Percentiles rank a stretch among this genome's conserved stretches.
Evolutionary conservation across 2,113 vertebrate genomes (phyloP).

Genomic region (Salvator merianae): DNA sequence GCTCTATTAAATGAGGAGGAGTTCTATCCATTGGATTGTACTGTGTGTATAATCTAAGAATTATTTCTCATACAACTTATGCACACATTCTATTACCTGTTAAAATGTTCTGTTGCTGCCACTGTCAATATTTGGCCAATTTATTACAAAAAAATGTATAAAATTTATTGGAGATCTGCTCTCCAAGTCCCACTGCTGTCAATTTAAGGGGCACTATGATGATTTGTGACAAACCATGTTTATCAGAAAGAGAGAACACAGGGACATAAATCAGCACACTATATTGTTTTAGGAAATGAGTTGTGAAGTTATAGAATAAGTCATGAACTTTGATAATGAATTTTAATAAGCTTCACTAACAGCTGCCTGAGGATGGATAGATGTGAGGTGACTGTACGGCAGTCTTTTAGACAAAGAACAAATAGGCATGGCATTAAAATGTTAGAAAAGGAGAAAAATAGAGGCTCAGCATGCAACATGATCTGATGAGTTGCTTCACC

Average conservation of each 20-base stretch:
- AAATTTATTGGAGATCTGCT: background rate
- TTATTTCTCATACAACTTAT: background rate
- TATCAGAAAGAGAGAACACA: background rate
- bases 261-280: constrained; percentile 1
- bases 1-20: background rate
- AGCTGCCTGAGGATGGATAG: background rate
- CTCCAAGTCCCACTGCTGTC: background rate
- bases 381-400: background rate
- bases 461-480: too few species aligned
- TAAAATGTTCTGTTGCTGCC: background rate
- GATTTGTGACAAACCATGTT: constrained; percentile 18
- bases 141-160: constrained; percentile 5
- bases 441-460: background rate
- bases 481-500: background rate
- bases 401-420: background rate
- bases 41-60: background rate
- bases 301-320: constrained; percentile 17
- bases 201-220: background rate
- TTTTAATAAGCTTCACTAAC: constrained; percentile 10
- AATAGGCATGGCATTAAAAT: background rate
- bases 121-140: constrained; percentile 20
- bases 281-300: constrained; percentile 16
- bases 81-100: background rate
- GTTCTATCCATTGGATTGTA: background rate
- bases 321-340: constrained; percentile 18